Conservation (phyloP, 2,797 vertebrate species). For the Falco rusticolus region DNA sequence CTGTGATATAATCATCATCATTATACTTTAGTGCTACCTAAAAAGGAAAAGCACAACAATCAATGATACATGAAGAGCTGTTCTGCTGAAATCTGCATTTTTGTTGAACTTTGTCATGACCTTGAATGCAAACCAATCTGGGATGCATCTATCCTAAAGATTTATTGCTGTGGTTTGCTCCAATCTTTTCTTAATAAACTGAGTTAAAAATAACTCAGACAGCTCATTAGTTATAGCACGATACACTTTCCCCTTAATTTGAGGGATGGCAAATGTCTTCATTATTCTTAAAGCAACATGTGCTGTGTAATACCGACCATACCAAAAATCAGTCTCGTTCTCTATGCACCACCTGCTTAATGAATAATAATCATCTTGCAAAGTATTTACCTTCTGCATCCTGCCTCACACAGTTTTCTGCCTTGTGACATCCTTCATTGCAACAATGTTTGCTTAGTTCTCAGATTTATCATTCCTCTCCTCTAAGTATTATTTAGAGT, state of each 20-base stretch:
- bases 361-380: neutral
- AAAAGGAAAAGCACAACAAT: neutral
- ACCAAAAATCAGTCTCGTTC: neutral
- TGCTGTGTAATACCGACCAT: neutral
- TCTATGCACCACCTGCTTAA: neutral
- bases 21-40: neutral
- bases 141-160: neutral
- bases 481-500: neutral
- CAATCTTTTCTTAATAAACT: constrained; percentile 55
- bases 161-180: constrained; percentile 51
- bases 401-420: neutral
- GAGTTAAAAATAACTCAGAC: constrained; percentile 56
- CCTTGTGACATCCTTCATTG: neutral
- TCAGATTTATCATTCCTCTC: neutral
- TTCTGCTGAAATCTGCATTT: constrained; percentile 22
- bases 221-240: constrained; percentile 37
- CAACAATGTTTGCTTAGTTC: neutral
- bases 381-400: neutral
- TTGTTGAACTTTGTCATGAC: constrained; percentile 33
- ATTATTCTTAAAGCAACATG: constrained; percentile 29
- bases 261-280: neutral
- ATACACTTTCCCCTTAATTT: constrained; percentile 23
- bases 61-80: neutral
- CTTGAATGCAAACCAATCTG: constrained; percentile 49
- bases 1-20: neutral